phyloP scores from a whole-genome alignment of 2,888 invertebrate genomes.

The Nudaria mundana region DNA sequence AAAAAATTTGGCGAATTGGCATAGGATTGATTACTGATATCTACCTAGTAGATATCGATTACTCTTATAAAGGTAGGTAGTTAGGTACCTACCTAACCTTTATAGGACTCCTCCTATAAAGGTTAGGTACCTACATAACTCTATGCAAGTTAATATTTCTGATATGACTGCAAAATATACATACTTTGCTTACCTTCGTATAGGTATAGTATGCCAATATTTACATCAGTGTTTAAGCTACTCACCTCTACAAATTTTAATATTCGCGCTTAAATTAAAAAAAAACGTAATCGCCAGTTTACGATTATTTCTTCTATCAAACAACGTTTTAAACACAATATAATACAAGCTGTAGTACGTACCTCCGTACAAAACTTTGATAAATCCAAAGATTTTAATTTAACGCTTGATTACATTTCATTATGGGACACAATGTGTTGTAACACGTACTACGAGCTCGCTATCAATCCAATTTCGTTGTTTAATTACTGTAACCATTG shows the following conservation, averaged over 20 bases:
- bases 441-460: conserved; percentile 46
- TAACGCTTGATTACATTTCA: conserved; percentile 63
- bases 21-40: too few relatives aligned
- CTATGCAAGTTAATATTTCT: too few relatives aligned
- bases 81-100: too few relatives aligned
- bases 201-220: too few relatives aligned
- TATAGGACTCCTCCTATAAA: too few relatives aligned
- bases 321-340: conserved; percentile 12
- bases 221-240: too few relatives aligned
- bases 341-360: conserved; percentile 10
- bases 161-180: too few relatives aligned
- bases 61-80: too few relatives aligned
- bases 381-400: conserved; percentile 57
- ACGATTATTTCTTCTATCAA: conserved; percentile 4
- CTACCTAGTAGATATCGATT: too few relatives aligned
- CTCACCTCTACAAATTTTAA: not conserved
- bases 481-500: conserved; percentile 64
- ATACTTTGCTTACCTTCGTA: too few relatives aligned
- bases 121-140: too few relatives aligned
- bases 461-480: conserved; percentile 61
- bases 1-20: too few relatives aligned
- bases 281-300: not conserved
- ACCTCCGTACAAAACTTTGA: conserved; percentile 31
- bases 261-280: not conserved
- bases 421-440: conserved; percentile 58